Percentiles rank a stretch among this genome's conserved stretches.
These are phyloP conservation scores for Gymnorhina tibicen DNA, from an alignment of 2,113 vertebrate genomes.

Conservation along the genomic window DNA sequence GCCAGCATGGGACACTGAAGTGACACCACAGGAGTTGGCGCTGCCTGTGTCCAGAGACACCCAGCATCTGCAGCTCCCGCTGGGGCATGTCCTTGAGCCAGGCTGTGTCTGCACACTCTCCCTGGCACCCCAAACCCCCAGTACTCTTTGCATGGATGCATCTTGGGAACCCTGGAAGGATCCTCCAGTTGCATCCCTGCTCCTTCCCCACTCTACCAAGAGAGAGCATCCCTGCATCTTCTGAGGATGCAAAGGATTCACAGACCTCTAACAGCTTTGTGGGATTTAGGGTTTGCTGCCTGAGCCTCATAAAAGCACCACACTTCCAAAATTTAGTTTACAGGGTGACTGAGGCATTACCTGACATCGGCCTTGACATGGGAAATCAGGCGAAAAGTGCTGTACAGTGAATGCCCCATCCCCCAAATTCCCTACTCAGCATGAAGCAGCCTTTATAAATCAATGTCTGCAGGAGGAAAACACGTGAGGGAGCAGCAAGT, in stretches of 20 bases:
- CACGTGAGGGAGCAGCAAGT: not conserved
- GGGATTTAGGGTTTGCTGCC: not conserved
- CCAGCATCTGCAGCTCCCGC: not conserved
- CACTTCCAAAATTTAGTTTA: not conserved
- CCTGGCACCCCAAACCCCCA: not conserved
- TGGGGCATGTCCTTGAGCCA: rapidly evolving
- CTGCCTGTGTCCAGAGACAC: not conserved
- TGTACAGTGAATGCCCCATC: not conserved
- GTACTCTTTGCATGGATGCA: not conserved
- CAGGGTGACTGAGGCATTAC: not conserved
- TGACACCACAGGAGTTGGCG: rapidly evolving
- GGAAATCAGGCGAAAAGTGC: not conserved
- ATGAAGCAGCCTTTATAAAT: conserved; percentile 1
- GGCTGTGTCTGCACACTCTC: not conserved
- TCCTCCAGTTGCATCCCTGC: rapidly evolving
- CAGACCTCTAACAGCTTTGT: not conserved
- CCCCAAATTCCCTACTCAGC: conserved; percentile 1
- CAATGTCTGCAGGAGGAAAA: not conserved
- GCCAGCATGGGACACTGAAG: not conserved
- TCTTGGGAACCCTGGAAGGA: rapidly evolving
- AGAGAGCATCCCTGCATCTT: not conserved
- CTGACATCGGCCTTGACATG: not conserved
- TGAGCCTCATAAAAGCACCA: not conserved
- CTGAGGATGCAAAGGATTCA: not conserved
- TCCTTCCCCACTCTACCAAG: not conserved